Conservation (phyloP, 2,797 vertebrate species). For the Chelidonichthys spinosus region DNA sequence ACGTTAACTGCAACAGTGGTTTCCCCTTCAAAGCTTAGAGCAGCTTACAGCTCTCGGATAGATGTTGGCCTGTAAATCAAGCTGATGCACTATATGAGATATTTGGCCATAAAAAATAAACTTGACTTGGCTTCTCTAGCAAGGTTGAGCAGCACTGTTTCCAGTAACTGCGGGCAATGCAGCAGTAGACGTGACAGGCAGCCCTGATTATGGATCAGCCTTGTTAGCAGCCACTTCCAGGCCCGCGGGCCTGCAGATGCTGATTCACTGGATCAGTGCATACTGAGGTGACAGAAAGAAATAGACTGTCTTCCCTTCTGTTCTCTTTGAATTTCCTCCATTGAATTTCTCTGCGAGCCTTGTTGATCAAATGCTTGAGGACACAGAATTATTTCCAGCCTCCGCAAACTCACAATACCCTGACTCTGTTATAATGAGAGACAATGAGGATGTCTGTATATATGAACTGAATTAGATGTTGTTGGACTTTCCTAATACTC, state of each 20-base stretch:
- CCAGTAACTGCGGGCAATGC: slow-evolving; percentile 36
- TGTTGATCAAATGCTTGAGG: slow-evolving; percentile 41
- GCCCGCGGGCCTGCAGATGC: slow-evolving; percentile 51
- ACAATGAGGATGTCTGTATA: background rate
- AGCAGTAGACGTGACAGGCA: slow-evolving; percentile 49
- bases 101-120: slow-evolving; percentile 31
- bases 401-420: slow-evolving; percentile 17
- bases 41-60: slow-evolving; percentile 2
- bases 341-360: slow-evolving; percentile 23
- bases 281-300: slow-evolving; percentile 47
- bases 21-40: slow-evolving; percentile 17
- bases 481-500: background rate
- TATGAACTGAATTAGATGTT: background rate
- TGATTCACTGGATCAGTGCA: slow-evolving; percentile 53
- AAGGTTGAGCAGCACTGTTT: slow-evolving; percentile 14
- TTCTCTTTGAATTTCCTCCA: slow-evolving; percentile 31
- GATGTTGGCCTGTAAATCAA: slow-evolving; percentile 20
- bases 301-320: slow-evolving; percentile 23
- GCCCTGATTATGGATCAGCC: slow-evolving; percentile 52
- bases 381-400: slow-evolving; percentile 34
- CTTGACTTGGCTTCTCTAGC: slow-evolving; percentile 23
- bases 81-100: slow-evolving; percentile 10
- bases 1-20: slow-evolving; percentile 6
- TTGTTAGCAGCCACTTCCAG: slow-evolving; percentile 54
- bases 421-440: slow-evolving; percentile 7